A percentile compares a stretch with the other conserved stretches of the same genome.
Conservation (phyloP, 2,113 vertebrate genomes). For the Coreoperca whiteheadi region DNA sequence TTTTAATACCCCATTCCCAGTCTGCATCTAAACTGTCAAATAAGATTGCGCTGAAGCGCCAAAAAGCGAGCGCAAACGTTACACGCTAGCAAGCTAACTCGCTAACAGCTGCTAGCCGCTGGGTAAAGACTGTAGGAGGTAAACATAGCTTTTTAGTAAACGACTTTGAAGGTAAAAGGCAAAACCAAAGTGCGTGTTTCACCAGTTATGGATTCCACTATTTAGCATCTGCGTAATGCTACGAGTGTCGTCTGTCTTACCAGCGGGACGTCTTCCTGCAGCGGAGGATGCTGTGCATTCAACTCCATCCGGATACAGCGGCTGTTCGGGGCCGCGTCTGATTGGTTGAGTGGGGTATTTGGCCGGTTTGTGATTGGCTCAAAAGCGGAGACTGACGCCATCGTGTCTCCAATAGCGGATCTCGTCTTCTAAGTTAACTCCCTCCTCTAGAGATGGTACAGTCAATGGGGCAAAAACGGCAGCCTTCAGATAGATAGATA, state of each 20-base stretch:
- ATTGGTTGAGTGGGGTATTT: constrained; percentile 44
- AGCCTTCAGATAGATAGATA: neutral
- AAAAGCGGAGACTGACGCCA: neutral
- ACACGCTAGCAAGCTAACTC: constrained; percentile 35
- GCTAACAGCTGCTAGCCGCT: constrained; percentile 27
- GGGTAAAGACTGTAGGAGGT: neutral
- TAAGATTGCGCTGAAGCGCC: neutral
- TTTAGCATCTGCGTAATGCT: neutral
- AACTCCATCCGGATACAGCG: constrained; percentile 26
- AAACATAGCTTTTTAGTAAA: rapidly evolving
- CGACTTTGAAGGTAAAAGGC: rapidly evolving
- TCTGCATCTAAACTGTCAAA: neutral
- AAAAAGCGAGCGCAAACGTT: constrained; percentile 10
- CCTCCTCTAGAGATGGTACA: neutral
- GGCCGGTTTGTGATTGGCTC: constrained; percentile 50
- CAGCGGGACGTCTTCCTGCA: neutral
- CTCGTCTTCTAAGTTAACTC: neutral
- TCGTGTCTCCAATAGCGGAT: neutral
- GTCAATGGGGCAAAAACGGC: neutral
- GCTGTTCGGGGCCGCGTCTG: neutral
- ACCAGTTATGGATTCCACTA: rapidly evolving
- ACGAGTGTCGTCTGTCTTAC: constrained; percentile 20
- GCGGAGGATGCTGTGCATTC: constrained; percentile 55
- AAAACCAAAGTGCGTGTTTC: rapidly evolving
- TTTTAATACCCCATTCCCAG: neutral